Percentiles rank a stretch among this genome's conserved stretches.
Conservation (phyloP, 2,113 vertebrate genomes). For the Tricholaema leucomelas region DNA sequence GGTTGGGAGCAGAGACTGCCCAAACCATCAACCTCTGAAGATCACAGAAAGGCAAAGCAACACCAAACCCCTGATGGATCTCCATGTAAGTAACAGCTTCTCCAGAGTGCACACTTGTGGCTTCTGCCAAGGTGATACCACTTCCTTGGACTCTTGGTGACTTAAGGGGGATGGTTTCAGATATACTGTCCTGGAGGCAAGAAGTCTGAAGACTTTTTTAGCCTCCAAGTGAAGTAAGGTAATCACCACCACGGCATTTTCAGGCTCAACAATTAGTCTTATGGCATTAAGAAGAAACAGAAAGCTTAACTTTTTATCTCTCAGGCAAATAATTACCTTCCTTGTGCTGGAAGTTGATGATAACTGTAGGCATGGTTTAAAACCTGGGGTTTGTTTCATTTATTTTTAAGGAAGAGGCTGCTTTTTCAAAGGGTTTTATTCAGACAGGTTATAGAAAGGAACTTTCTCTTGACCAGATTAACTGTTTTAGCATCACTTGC, state of each 20-base stretch:
- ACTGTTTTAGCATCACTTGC: not conserved
- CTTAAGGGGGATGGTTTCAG: not conserved
- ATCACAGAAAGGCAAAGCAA: not conserved
- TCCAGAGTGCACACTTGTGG: not conserved
- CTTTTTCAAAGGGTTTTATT: not conserved
- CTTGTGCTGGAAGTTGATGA: constrained; percentile 5
- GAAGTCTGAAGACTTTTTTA: not conserved
- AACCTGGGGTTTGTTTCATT: not conserved
- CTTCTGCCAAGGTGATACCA: not conserved
- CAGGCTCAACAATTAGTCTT: not conserved
- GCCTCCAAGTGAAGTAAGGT: not conserved
- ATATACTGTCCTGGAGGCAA: not conserved
- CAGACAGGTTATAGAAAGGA: not conserved
- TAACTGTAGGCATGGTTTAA: not conserved
- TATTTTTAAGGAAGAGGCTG: not conserved
- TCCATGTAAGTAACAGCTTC: not conserved
- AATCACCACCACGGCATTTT: not conserved
- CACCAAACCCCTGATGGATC: not conserved
- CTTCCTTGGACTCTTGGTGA: not conserved
- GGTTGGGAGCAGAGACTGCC: not conserved
- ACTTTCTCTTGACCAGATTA: not conserved
- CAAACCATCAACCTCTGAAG: not conserved
- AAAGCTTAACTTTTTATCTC: constrained; percentile 25
- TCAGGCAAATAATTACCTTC: constrained; percentile 31
- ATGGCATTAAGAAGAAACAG: not conserved